phyloP scores from a whole-genome alignment of 2,113 vertebrate species.

The Indicator indicator region DNA sequence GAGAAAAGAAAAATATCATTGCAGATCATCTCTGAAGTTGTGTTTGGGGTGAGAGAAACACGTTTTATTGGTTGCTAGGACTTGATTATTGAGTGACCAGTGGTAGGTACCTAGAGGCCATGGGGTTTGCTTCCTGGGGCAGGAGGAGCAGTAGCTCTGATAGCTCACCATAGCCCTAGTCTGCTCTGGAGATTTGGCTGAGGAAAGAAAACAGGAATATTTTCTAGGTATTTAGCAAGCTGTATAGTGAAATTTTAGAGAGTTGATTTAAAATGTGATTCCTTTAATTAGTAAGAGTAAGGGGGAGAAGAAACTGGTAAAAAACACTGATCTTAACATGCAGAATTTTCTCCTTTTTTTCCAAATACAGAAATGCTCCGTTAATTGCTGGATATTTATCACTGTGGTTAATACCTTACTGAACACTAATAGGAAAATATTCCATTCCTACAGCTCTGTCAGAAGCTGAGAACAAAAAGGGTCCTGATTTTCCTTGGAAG shows the following conservation, averaged over 20 bases:
- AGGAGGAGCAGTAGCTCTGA: neutral
- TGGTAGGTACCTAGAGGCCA: too few species aligned
- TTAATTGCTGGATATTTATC: neutral
- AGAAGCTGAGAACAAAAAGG: neutral
- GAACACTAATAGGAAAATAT: neutral
- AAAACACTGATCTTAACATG: neutral
- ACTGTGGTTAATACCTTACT: neutral
- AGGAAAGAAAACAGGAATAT: neutral
- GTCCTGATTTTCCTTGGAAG: neutral
- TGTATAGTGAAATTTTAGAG: neutral
- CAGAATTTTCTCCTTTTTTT: neutral
- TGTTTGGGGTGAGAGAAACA: neutral
- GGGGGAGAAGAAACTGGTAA: neutral
- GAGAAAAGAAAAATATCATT: neutral
- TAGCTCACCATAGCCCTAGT: neutral
- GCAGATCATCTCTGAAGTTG: neutral
- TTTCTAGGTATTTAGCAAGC: neutral
- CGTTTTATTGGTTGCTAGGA: neutral
- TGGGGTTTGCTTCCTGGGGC: neutral
- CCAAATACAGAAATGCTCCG: neutral
- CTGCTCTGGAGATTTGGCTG: neutral
- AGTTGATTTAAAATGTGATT: neutral
- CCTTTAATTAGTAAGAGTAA: neutral
- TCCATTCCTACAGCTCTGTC: neutral
- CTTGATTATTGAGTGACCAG: fast-evolving